Evolutionary conservation across 2,113 vertebrate species (phyloP).

Genomic region (Bos taurus): DNA sequence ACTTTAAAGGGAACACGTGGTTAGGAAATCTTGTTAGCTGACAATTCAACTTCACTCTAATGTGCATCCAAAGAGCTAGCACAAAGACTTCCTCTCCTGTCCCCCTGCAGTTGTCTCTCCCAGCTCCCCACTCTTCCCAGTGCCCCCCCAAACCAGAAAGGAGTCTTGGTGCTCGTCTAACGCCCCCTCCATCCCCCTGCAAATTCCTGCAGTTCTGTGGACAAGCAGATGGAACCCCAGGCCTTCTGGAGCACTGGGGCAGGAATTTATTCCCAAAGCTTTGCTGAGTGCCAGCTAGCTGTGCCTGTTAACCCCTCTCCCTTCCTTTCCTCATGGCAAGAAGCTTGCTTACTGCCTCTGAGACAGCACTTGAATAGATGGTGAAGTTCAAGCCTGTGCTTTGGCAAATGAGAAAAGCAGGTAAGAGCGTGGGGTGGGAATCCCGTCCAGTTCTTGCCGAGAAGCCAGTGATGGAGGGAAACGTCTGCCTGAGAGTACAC

Average conservation of each 20-base stretch:
- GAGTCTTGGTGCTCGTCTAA: background rate
- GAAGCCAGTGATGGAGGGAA: background rate
- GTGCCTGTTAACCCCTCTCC: background rate
- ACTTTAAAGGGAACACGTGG: conserved; percentile 46
- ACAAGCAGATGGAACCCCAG: background rate
- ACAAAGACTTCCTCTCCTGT: conserved; percentile 28
- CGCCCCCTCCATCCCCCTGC: fast-evolving
- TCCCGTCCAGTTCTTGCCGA: fast-evolving
- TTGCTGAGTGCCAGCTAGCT: background rate
- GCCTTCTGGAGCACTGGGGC: background rate
- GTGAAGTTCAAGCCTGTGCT: background rate
- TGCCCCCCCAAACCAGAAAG: background rate
- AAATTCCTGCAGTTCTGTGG: background rate
- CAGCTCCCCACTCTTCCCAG: background rate
- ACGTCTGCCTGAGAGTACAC: background rate
- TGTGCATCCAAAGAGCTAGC: background rate
- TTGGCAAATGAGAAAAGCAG: background rate
- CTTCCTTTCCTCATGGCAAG: background rate
- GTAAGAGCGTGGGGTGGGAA: background rate
- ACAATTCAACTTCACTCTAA: conserved; percentile 41
- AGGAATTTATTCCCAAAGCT: background rate
- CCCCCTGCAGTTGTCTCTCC: background rate
- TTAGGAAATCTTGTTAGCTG: conserved; percentile 62
- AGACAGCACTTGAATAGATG: background rate
- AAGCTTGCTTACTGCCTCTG: background rate